A percentile compares a stretch with the other conserved stretches of the same genome.
These are phyloP conservation scores for Phaetusa simplex DNA, from an alignment of 2,113 vertebrate species.

Conservation along the genomic window DNA sequence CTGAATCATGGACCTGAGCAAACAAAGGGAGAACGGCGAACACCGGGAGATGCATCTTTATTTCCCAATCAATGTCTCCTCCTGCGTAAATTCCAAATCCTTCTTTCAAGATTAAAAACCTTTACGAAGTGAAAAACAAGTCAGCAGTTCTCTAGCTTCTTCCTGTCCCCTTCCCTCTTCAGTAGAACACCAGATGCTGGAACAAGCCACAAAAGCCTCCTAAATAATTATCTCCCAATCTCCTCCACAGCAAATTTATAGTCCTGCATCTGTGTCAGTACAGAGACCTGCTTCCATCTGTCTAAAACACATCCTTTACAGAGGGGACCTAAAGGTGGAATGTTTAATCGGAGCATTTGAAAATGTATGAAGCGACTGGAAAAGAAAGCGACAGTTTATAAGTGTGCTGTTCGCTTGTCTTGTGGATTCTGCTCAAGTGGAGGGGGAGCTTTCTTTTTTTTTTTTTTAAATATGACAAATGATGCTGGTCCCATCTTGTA, in stretches of 20 bases:
- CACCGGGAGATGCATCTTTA: neutral
- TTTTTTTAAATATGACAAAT: conserved; percentile 50
- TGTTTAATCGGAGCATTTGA: neutral
- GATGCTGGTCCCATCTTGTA: conserved; percentile 15
- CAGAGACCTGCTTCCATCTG: conserved; percentile 4
- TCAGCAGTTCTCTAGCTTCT: neutral
- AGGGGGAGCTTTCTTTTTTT: neutral
- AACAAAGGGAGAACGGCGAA: neutral
- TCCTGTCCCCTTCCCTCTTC: neutral
- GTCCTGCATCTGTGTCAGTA: conserved; percentile 8
- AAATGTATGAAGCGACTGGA: neutral
- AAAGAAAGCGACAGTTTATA: neutral
- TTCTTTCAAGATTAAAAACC: conserved; percentile 22
- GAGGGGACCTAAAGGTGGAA: neutral
- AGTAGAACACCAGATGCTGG: neutral
- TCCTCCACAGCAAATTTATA: neutral
- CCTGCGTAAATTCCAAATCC: neutral
- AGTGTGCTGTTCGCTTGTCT: neutral
- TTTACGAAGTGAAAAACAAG: conserved; percentile 12
- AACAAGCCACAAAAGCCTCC: conserved; percentile 6
- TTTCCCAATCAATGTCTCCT: neutral
- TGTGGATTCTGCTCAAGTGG: neutral
- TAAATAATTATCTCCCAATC: neutral
- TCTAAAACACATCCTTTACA: neutral
- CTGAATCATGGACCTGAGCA: neutral